These are phyloP conservation scores for Eidolon helvum DNA, from an alignment of 2,113 vertebrate genomes.

Conservation along the genomic window DNA sequence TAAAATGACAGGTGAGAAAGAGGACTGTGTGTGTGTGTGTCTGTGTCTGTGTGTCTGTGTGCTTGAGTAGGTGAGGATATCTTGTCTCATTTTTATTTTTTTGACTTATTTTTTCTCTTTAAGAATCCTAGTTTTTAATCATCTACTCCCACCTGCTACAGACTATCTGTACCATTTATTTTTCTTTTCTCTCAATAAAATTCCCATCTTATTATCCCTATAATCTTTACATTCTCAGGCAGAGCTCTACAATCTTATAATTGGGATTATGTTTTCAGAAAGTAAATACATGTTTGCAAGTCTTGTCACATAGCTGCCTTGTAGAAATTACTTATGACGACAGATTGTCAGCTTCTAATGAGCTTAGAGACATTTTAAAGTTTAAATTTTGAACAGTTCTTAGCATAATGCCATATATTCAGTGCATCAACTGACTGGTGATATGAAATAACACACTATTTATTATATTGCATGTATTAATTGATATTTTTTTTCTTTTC, in stretches of 20 bases:
- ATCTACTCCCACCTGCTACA: neutral
- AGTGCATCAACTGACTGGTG: neutral
- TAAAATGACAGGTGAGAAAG: neutral
- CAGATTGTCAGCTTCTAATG: conserved; percentile 32
- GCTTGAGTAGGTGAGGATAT: neutral
- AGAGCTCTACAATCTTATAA: conserved; percentile 9
- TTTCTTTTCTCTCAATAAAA: neutral
- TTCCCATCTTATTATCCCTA: neutral
- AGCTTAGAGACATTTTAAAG: neutral
- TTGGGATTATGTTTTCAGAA: conserved; percentile 15
- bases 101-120: neutral
- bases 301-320: neutral
- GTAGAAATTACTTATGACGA: neutral
- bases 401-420: neutral
- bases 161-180: neutral
- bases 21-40: neutral
- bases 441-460: neutral
- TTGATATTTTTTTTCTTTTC: neutral
- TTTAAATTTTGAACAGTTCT: conserved; percentile 53
- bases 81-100: neutral
- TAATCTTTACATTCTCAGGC: neutral
- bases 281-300: conserved; percentile 27
- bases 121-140: neutral
- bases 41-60: neutral
- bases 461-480: neutral